Base-by-base conservation (phyloP, 92 coral and sea anemone species). In the Parazoanthus swiftii region DNA sequence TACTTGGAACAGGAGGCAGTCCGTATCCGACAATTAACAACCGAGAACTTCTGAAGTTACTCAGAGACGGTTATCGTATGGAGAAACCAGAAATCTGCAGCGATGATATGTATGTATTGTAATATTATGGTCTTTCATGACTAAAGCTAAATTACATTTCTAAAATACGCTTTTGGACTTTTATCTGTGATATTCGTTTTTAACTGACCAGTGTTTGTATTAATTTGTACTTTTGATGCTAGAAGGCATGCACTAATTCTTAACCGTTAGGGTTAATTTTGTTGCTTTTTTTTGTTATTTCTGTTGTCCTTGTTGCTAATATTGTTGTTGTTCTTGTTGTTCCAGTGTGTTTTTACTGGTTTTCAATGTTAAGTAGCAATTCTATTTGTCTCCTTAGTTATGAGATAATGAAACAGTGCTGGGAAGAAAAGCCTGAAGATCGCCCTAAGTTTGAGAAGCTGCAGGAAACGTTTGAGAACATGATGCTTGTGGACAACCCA, bases 401-500 rank as follows among this genome's bases (percentile, higher is more conserved):
- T 88, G 85, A 79, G 6, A 77, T 94, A 80, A 94, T 94, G 98
- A 37, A 84, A 35, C 68, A 77, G 4, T 94, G 98, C 73, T 94
- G 98, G 97, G 77, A 82, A 74, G 98, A 93, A 77, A 88, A 89
- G 7, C 93, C 98, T 2, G 92, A 88, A 37, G 89, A 91, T 13
- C 91, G 98, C 63, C 98, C 95, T 33, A 93, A 70, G 13, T 94
- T 94, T 48, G 75, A 88, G 8, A 81, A 56, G 77, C 80, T 94
- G 72, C 86, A 89, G 58, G 90, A 90, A 68, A 81, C 78, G 29
- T 86, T 94, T 80, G 98, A 94, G 89, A 82, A 80, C 16, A 92
- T 94, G 98, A 92, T 94, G 98, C 91, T 91, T 86, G 77, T 80
- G 56, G 98, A 94, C 54, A 94, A 91, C 26, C 98, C 98, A 23